Evolutionary conservation across 92 coral and sea anemone genomes (phyloP).

Genomic region (Desmophyllum pertusum): DNA sequence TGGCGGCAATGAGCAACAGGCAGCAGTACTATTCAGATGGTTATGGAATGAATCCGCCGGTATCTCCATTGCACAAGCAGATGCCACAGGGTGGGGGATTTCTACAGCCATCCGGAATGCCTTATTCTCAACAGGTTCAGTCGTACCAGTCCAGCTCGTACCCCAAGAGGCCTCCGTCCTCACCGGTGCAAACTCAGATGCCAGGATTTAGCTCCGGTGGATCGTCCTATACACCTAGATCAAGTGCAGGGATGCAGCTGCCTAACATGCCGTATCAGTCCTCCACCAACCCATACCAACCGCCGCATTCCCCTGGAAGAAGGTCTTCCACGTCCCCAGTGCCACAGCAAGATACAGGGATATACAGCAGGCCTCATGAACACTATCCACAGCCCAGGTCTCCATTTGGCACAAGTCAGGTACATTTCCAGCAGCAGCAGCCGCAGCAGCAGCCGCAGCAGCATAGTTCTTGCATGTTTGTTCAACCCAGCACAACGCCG

Average conservation of each 20-base stretch:
- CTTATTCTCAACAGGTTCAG: slow-evolving; percentile 33
- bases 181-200: slow-evolving; percentile 63
- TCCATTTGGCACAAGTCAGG: slow-evolving; percentile 34
- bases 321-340: slow-evolving; percentile 67
- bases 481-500: slow-evolving; percentile 50
- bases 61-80: slow-evolving; percentile 63
- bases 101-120: slow-evolving; percentile 28
- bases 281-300: slow-evolving; percentile 31
- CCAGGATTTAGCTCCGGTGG: slow-evolving; percentile 40
- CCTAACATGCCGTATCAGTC: slow-evolving; percentile 65
- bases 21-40: slow-evolving; percentile 57
- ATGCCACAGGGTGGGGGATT: slow-evolving; percentile 40
- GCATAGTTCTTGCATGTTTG: slow-evolving; percentile 82
- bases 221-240: slow-evolving; percentile 56
- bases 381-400: slow-evolving; percentile 48
- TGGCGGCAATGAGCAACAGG: slow-evolving; percentile 46
- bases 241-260: slow-evolving; percentile 59
- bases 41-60: slow-evolving; percentile 50
- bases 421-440: slow-evolving; percentile 29
- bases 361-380: slow-evolving; percentile 60
- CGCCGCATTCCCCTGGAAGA: slow-evolving; percentile 53
- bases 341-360: slow-evolving; percentile 62
- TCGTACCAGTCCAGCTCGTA: slow-evolving; percentile 56
- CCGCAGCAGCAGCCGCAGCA: slow-evolving; percentile 43
- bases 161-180: slow-evolving; percentile 60